Percentiles rank a stretch among this genome's conserved stretches.
Evolutionary conservation across 2,797 vertebrate genomes (phyloP).

Genomic region (Peromyscus nudipes): DNA sequence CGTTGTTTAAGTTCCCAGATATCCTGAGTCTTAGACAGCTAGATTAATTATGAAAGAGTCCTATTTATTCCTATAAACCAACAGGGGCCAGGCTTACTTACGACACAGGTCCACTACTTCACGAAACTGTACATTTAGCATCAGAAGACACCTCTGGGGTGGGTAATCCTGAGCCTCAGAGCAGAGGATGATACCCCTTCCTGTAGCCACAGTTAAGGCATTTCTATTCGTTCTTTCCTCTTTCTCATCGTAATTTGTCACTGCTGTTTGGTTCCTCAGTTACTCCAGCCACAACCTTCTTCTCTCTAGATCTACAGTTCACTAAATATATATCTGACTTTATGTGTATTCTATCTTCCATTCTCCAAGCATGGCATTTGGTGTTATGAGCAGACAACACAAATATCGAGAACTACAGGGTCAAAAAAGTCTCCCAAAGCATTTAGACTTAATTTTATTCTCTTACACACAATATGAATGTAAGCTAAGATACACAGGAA

Average conservation of each 20-base stretch:
- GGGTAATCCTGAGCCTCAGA: background rate
- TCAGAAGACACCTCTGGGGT: background rate
- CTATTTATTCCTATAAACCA: background rate
- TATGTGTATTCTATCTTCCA: background rate
- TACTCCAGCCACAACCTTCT: background rate
- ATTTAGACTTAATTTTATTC: background rate
- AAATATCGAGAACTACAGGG: background rate
- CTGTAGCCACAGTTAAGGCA: background rate
- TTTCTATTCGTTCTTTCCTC: background rate
- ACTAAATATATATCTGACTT: background rate
- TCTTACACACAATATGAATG: background rate
- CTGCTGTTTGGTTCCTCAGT: background rate
- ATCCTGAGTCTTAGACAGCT: background rate
- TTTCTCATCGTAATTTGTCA: background rate
- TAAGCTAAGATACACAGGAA: slow-evolving; percentile 21
- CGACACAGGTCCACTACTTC: background rate
- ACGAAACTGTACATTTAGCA: background rate
- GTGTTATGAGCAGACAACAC: background rate
- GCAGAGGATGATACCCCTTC: background rate
- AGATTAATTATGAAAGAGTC: slow-evolving; percentile 3
- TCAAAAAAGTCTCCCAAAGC: background rate
- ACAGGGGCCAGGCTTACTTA: background rate
- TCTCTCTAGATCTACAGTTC: background rate
- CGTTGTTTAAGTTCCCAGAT: background rate
- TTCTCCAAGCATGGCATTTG: background rate